Conservation (phyloP, 53 echinoderm and acorn worm genomes). For the Apostichopus leukothele region DNA sequence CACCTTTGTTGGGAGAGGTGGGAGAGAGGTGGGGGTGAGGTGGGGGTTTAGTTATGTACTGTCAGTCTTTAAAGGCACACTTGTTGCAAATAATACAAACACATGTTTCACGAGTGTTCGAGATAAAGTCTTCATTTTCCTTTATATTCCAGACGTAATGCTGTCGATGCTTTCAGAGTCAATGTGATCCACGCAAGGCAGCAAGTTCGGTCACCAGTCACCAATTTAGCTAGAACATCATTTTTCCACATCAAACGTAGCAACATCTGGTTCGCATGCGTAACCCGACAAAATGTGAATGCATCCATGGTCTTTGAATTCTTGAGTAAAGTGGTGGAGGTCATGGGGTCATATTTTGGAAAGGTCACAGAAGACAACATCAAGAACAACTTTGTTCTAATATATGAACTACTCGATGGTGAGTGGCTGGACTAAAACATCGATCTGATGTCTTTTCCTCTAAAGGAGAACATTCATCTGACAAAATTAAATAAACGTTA, state of each 20-base stretch:
- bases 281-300: slow-evolving; percentile 97
- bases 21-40: too few species aligned
- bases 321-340: slow-evolving; percentile 89
- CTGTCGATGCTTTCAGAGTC: slow-evolving; percentile 96
- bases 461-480: too few species aligned
- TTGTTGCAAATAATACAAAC: not conserved
- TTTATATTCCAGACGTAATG: slow-evolving; percentile 70
- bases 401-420: slow-evolving; percentile 97
- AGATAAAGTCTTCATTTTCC: not conserved
- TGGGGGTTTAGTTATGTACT: not conserved
- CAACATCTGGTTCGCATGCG: slow-evolving; percentile 98
- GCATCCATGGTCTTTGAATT: slow-evolving; percentile 99
- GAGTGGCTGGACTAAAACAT: not conserved
- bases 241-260: slow-evolving; percentile 99
- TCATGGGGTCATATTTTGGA: slow-evolving; percentile 96
- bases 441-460: too few species aligned
- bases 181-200: slow-evolving; percentile 98
- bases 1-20: too few species aligned
- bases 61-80: not conserved
- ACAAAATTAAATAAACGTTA: too few species aligned
- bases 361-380: slow-evolving; percentile 99
- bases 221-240: slow-evolving; percentile 96
- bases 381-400: slow-evolving; percentile 99
- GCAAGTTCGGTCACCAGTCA: slow-evolving; percentile 95
- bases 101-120: not conserved